Percentiles rank a stretch among this genome's conserved stretches.
Conservation (phyloP, 1,140 invertebrate genomes). For the Trissolcus basalis region DNA sequence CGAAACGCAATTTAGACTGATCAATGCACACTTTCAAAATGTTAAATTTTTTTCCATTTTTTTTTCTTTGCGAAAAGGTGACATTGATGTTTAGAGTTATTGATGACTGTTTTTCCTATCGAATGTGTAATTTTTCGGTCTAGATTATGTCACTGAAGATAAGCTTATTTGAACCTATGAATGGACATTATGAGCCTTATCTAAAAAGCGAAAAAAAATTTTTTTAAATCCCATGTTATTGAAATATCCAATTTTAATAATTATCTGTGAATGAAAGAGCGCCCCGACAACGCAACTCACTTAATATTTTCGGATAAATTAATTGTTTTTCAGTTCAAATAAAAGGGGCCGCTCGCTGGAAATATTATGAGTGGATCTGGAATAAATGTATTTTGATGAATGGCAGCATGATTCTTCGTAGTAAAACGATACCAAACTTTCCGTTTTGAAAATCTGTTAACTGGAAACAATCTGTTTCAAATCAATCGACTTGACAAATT, state of each 20-base stretch:
- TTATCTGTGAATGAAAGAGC: slow-evolving; percentile 24
- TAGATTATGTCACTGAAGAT: slow-evolving; percentile 30
- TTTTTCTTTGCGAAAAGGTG: neutral
- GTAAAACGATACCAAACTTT: too few relatives aligned
- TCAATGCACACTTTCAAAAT: neutral
- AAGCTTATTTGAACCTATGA: slow-evolving; percentile 4
- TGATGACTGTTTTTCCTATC: slow-evolving; percentile 15
- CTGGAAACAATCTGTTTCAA: too few relatives aligned
- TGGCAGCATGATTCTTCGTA: slow-evolving; percentile 20
- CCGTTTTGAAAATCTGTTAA: neutral
- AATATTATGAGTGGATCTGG: slow-evolving; percentile 35
- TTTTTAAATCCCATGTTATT: slow-evolving; percentile 12
- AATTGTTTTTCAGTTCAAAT: slow-evolving; percentile 27
- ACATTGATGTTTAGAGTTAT: slow-evolving; percentile 1
- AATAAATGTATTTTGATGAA: slow-evolving; percentile 23
- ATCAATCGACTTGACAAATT: too few relatives aligned
- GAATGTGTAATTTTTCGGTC: slow-evolving; percentile 23
- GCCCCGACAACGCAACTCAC: slow-evolving; percentile 39
- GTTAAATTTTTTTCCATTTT: neutral
- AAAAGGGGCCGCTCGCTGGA: slow-evolving; percentile 12
- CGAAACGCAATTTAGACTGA: neutral
- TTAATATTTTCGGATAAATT: slow-evolving; percentile 38
- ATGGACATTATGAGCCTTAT: slow-evolving; percentile 22
- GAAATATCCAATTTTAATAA: slow-evolving; percentile 27
- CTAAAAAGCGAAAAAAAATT: slow-evolving; percentile 21